Evolutionary conservation across 1,140 invertebrate species (phyloP), one percentile per base, ranked within the genome.

Genomic region (Phenacoccus solenopsis): DNA sequence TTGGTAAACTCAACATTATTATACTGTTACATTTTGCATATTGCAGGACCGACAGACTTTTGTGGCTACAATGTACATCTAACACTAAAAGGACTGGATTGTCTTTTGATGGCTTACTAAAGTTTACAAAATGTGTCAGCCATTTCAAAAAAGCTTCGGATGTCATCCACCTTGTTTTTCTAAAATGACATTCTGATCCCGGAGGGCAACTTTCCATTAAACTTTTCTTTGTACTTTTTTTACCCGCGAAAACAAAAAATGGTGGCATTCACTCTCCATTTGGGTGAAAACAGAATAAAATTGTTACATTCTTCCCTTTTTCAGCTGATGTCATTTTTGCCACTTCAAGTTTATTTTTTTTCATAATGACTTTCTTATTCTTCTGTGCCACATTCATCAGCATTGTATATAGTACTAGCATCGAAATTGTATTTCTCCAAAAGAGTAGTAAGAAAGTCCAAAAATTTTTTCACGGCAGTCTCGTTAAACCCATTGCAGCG

Each of bases 321-420:
- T 81, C 78, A 22, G 74, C 75, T 30, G 76, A 76, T 35, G 76
- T 78, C 16, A 76, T 49, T 61, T 74, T 71, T 27, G 77, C 77
- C 16, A 80, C 78, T 74, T 78, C 73, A 67, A 74, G 76, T 28
- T 73, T 38, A 1, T 74, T 73, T 74, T 74, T 76, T 1, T 22
- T 24, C 21, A 76, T 71, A 28, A 79, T 38, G 9, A 79, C 74
- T 76, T 78, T 81, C 22, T 72, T 73, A 7, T 76, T 71, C 71
- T 80, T 79, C 20, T 77, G 76, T 70, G 0, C 78, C 80, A 49
- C 78, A 78, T 72, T 81, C 79, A 75, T 79, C 76, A 27, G 72
- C 32, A 71, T 80, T 79, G 56, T 73, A 79, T 28, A 78, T 76
- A 59, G 72, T 72, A 21, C 25, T 57, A 22, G 74, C 16, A 38